Percentiles rank a stretch among this genome's conserved stretches.
Evolutionary conservation across 2,113 vertebrate genomes (phyloP).

Genomic region (Pygoscelis adeliae): DNA sequence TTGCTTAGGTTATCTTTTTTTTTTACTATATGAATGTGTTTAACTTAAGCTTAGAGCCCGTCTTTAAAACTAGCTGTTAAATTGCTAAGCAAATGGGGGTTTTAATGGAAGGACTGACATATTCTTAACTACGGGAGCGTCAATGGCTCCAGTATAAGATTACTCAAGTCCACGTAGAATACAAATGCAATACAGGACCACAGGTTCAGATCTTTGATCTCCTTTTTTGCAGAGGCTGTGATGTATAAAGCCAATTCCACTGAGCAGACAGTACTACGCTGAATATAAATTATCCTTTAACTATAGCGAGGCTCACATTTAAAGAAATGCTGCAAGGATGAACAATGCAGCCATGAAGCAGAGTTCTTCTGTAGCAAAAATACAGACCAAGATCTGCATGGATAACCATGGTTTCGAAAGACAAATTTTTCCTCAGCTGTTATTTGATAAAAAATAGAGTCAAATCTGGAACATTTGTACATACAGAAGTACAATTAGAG

Average conservation of each 20-base stretch:
- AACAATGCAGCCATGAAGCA: slow-evolving; percentile 42
- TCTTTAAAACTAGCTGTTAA: not conserved
- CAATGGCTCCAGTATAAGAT: slow-evolving; percentile 11
- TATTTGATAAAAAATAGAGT: not conserved
- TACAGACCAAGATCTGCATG: not conserved
- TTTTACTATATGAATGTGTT: not conserved
- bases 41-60: not conserved
- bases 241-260: slow-evolving; percentile 75
- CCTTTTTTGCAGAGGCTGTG: slow-evolving; percentile 65
- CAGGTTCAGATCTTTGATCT: slow-evolving; percentile 75
- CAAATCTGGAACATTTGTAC: not conserved
- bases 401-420: not conserved
- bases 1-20: not conserved
- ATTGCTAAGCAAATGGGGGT: not conserved
- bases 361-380: slow-evolving; percentile 28
- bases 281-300: slow-evolving; percentile 75
- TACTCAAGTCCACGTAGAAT: slow-evolving; percentile 54
- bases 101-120: slow-evolving; percentile 4
- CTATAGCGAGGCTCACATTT: slow-evolving; percentile 33
- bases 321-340: slow-evolving; percentile 51
- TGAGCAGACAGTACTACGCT: slow-evolving; percentile 63
- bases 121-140: not conserved
- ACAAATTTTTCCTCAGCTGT: not conserved
- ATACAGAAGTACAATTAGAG: not conserved
- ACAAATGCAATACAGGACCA: slow-evolving; percentile 62